Conservation (phyloP, 2,113 vertebrate species). For the Pseudorectes ferrugineus region DNA sequence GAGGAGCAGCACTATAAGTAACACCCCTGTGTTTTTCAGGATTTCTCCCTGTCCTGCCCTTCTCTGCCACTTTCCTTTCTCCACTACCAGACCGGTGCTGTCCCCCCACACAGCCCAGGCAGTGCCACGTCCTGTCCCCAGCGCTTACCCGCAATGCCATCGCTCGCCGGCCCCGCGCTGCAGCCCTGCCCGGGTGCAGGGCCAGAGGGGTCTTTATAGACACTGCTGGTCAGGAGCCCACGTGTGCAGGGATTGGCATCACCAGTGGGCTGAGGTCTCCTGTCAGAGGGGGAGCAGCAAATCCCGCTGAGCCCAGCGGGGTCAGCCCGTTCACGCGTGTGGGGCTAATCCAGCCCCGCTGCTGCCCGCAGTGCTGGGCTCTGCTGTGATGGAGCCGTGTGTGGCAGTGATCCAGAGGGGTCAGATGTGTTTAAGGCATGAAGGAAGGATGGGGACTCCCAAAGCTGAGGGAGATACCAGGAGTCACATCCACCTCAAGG, state of each 20-base stretch:
- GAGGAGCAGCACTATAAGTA: rapidly evolving
- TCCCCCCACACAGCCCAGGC: neutral
- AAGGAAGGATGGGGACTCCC: neutral
- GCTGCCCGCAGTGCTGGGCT: neutral
- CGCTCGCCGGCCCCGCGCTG: rapidly evolving
- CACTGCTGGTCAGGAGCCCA: rapidly evolving
- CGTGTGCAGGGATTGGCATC: neutral
- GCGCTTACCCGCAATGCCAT: slow-evolving; percentile 40
- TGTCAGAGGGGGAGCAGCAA: neutral
- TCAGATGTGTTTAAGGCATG: rapidly evolving
- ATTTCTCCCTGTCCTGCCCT: neutral
- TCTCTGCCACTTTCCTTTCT: rapidly evolving
- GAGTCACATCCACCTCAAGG: rapidly evolving
- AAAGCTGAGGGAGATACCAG: neutral
- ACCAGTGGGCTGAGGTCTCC: rapidly evolving
- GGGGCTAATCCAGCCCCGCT: neutral
- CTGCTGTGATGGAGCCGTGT: rapidly evolving
- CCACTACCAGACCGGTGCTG: rapidly evolving
- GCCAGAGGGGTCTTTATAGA: neutral
- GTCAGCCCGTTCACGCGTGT: neutral
- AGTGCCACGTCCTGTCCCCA: neutral
- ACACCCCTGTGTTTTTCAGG: rapidly evolving
- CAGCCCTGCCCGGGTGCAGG: rapidly evolving
- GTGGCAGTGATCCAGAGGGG: rapidly evolving
- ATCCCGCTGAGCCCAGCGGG: neutral